Evolutionary conservation across 1,140 invertebrate species (phyloP), one percentile per base, ranked within the genome.

Genomic region (Zaprionus ornatus): DNA sequence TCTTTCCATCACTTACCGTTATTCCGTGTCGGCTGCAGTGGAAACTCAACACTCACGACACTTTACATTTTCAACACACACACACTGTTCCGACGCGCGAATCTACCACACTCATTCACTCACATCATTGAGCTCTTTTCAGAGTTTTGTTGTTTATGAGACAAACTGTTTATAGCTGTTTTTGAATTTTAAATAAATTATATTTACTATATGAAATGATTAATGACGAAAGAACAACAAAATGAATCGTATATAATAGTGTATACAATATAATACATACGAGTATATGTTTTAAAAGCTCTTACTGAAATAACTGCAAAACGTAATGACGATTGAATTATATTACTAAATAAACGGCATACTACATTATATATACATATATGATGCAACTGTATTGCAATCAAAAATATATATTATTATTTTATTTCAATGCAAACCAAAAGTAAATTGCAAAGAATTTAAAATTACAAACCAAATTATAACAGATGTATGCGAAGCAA

Each of bases 121-220:
- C 64, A 84, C 80, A 86, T 87, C 64, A 90, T 88, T 84, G 56
- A 81, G 80, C 85, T 88, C 85, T 80, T 88, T 90, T 66, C 81
- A 63, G 85, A 90, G 85, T 84, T 80, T 66, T 66, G 74, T 80
- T 80, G 77, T 80, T 80, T 77, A 69, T 77, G 45, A 60, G 19
- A 77, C 65, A 88, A 88, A 90, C 84, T 88, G 85, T 88, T 88
- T 88, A 88, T 88, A 88, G 84, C 85, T 90, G 84, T 88, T 90
- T 86, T 88, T 80, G 74, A 88, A 88, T 88, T 88, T 88, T 88
- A 90, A 88, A 88, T 78, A 72, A 90, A 88, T 88, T 88, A 88
- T 90, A 88, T 88, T 88, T 86, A 85, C 82, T 81, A 86, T 81
- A 84, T 84, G 63, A 80, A 72, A 70, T 56, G 63, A 80, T 61